A percentile compares a stretch with the other conserved stretches of the same genome.
phyloP scores from a whole-genome alignment of 1,140 invertebrate genomes.

The Gonatopus flavifemur region DNA sequence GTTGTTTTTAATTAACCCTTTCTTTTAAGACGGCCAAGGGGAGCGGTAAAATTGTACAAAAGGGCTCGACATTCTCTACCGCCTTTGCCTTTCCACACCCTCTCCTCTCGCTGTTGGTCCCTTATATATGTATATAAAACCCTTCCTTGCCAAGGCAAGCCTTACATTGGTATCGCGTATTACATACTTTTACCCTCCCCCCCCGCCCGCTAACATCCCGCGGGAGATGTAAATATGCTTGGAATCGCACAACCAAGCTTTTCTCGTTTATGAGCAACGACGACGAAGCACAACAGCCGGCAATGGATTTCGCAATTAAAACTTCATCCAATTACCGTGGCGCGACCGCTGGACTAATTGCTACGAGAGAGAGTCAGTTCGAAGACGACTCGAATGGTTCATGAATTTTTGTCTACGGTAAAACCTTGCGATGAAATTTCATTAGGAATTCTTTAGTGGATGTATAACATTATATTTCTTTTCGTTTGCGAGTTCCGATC shows the following conservation, averaged over 20 bases:
- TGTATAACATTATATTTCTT: too few relatives aligned
- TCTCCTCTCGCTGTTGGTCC: too few relatives aligned
- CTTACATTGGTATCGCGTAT: too few relatives aligned
- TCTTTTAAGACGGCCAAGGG: conserved; percentile 53
- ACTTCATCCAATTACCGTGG: conserved; percentile 56
- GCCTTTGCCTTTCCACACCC: background rate
- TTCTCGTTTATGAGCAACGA: conserved; percentile 32
- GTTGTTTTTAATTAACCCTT: conserved; percentile 62
- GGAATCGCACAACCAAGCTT: conserved; percentile 52
- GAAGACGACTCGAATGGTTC: conserved; percentile 13
- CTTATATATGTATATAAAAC: too few relatives aligned
- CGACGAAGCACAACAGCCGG: too few relatives aligned
- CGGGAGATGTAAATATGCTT: conserved; percentile 56
- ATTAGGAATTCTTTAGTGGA: too few relatives aligned
- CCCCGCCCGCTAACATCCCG: conserved; percentile 30
- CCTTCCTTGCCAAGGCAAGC: conserved; percentile 20
- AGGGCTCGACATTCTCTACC: conserved; percentile 29
- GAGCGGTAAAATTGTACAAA: conserved; percentile 39
- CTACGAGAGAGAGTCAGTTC: conserved; percentile 9
- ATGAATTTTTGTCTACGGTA: too few relatives aligned
- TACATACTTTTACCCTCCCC: conserved; percentile 8
- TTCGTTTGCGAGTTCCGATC: too few relatives aligned
- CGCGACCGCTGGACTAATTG: conserved; percentile 35
- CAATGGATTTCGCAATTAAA: conserved; percentile 48
- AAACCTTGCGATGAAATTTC: too few relatives aligned